Base-by-base conservation (phyloP, 1,140 invertebrate genomes). In the silkworm (Bombyx mori) region DNA sequence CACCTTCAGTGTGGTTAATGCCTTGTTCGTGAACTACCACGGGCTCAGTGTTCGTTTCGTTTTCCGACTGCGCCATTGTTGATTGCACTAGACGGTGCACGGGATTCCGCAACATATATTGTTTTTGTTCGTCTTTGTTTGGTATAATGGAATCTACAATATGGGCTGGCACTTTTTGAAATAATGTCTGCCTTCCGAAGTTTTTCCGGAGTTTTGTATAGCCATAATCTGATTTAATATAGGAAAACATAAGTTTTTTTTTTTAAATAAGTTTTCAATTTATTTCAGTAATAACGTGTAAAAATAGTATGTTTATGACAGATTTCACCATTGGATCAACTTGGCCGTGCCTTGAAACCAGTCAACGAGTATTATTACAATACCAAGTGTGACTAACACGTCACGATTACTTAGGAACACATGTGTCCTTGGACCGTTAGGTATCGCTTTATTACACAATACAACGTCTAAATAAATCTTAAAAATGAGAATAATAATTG, bases 1-100 rank as follows among this genome's bases (percentile, higher is more conserved):
- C 97, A 54, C 97, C 97, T 89, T 99, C 97, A 2, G 90, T 90
- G 78, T 99, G 97, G 69, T 93, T 93, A 85, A 98, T 93, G 8
- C 94, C 92, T 57, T 88, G 87, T 26, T 92, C 79, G 7, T 77
- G 76, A 52, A 67, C 75, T n/a, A 77, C 63, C 35, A 86, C 69
- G 72, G 79, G 79, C 42, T 86, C 82, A 26, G 89, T 90, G 70
- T 88, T 69, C 62, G 72, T 12, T 63, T 83, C 62, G 68, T 88
- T 68, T 76, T 86, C 50, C 18, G 79, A 77, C 65, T 77, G 69
- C 22, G 77, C 71, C 42, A 73, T 61, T 44, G 76, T 76, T 48
- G 79, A 79, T 67, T 85, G 82, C 47, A 77, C 63, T 56, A 71
- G 60, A 46, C 63, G 66, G 55, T 84, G 68, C 42, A 86, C 79